A percentile compares a stretch with the other conserved stretches of the same genome.
Conservation (phyloP, 1,140 invertebrate species). For the Antheraea mylitta region DNA sequence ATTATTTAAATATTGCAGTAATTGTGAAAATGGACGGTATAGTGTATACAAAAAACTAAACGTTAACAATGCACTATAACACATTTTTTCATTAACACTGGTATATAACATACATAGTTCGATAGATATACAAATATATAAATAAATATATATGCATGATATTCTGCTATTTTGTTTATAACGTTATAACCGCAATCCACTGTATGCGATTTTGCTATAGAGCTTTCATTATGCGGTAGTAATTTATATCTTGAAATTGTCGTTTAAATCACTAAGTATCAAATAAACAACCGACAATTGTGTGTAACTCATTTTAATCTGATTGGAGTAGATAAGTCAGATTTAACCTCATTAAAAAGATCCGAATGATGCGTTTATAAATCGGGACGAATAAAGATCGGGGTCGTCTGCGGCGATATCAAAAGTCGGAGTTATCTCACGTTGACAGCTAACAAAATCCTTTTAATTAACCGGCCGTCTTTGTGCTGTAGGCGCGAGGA, state of each 20-base stretch:
- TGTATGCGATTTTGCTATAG: no score
- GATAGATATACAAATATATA: no score
- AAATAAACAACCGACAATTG: neutral
- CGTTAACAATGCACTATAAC: no score
- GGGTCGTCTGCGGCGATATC: constrained; percentile 36
- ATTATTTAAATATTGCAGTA: no score
- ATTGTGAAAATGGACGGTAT: no score
- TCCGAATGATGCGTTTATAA: neutral
- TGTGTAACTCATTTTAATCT: neutral
- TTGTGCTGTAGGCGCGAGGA: neutral
- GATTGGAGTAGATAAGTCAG: neutral
- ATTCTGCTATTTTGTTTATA: no score
- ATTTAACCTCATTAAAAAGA: neutral
- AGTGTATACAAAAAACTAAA: no score
- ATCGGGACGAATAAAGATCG: neutral
- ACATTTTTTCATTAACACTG: no score
- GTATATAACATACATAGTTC: no score
- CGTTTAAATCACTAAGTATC: neutral
- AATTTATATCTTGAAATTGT: neutral
- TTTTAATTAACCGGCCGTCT: constrained; percentile 62
- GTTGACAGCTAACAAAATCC: constrained; percentile 73
- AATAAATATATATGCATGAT: no score
- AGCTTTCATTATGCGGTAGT: no score
- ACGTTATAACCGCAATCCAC: no score
- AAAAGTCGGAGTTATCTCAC: constrained; percentile 51